A percentile compares a stretch with the other conserved stretches of the same genome.
Evolutionary conservation across 2,888 invertebrate genomes (phyloP).

Genomic region (Drosophila pseudotakahashii): DNA sequence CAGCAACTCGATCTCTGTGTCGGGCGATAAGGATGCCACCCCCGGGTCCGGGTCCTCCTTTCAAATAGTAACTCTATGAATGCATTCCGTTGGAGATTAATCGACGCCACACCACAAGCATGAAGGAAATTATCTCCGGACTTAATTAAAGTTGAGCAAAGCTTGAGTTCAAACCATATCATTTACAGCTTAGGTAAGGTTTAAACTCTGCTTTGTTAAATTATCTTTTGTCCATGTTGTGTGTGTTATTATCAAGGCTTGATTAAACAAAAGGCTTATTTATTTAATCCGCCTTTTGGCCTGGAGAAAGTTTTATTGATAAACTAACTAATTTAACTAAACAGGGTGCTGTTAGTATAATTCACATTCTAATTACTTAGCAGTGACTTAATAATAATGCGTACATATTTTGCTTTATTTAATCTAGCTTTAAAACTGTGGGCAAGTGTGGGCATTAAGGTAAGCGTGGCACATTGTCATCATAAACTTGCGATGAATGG

Average conservation of each 20-base stretch:
- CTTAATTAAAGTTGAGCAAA: conserved; percentile 25
- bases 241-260: not conserved
- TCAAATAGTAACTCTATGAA: conserved; percentile 6
- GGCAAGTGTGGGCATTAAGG: no score
- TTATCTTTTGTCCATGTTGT: not conserved
- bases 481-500: no score
- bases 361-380: not conserved
- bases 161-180: conserved; percentile 12
- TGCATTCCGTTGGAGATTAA: conserved; percentile 23
- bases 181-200: conserved; percentile 14
- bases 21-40: conserved; percentile 22
- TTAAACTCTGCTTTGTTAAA: not conserved
- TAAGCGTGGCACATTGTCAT: no score
- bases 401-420: no score
- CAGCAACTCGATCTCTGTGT: conserved; percentile 2
- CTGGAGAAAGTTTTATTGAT: not conserved
- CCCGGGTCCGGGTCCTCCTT: not conserved
- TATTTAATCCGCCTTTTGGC: not conserved
- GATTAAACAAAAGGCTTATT: not conserved
- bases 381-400: not conserved
- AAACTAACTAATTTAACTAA: not conserved
- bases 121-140: conserved; percentile 12
- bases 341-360: no score
- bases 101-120: conserved; percentile 15
- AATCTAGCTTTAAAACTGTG: no score